These are phyloP conservation scores for Andrena hattorfiana DNA, from an alignment of 2,888 invertebrate species.

Conservation along the genomic window DNA sequence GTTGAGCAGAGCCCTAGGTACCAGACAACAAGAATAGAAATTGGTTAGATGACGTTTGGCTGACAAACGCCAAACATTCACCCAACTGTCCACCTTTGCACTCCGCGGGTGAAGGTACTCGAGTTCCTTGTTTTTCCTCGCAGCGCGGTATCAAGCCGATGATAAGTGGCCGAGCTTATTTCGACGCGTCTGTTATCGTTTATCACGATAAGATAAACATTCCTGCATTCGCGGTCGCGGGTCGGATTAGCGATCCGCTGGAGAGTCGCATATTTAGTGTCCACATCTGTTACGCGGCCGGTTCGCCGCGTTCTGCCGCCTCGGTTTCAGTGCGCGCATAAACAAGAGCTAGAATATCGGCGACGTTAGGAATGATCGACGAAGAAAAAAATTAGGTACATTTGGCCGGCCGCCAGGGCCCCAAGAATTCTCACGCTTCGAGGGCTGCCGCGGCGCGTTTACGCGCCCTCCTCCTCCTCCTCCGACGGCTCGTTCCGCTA, in stretches of 20 bases:
- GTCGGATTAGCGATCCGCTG: conserved; percentile 30
- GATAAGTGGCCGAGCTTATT: conserved; percentile 29
- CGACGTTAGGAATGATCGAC: conserved; percentile 55
- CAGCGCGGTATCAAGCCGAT: background rate
- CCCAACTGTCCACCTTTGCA: background rate
- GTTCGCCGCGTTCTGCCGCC: background rate
- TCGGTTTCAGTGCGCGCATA: conserved; percentile 38
- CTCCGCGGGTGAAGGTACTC: background rate
- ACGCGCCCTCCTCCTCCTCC: background rate
- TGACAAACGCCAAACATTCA: background rate
- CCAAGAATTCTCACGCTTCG: conserved; percentile 51
- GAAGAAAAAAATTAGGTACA: conserved; percentile 43
- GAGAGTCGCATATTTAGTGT: conserved; percentile 44
- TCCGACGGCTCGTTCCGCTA: background rate
- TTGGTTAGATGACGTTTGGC: background rate
- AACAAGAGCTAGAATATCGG: conserved; percentile 58
- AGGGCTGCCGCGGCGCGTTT: background rate
- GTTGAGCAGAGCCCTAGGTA: too few relatives aligned
- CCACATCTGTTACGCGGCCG: conserved; percentile 47
- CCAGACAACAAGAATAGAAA: background rate
- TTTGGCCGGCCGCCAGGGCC: conserved; percentile 50
- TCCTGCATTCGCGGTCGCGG: background rate
- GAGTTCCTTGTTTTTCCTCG: background rate
- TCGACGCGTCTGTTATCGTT: conserved; percentile 32
- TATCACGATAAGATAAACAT: conserved; percentile 55